Evolutionary conservation across 2,113 vertebrate genomes (phyloP), one percentile per base, ranked within the genome.

Genomic region (Crotalus viridis): DNA sequence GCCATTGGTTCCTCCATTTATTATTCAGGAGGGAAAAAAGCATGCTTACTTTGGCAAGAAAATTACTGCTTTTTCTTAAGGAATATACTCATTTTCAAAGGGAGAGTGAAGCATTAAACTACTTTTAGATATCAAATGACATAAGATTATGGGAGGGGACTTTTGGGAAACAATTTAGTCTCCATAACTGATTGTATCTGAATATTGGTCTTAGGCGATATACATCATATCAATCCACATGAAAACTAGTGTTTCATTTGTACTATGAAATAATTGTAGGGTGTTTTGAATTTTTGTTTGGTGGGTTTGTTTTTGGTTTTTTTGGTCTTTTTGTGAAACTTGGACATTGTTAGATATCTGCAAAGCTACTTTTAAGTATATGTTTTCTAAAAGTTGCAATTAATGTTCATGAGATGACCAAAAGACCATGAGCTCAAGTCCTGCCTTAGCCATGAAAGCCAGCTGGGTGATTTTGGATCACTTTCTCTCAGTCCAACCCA

Each of bases 101-200:
- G 33, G 39, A 54, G 85, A 91, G 52, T 26, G 88, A 28, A 39
- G 87, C 90, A 92, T 85, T 43, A 21, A 61, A 93, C 9, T 94
- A 94, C 48, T 94, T 55, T 91, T 95, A 85, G 13, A 21, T 85
- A 90, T 87, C 39, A 93, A 33, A 89, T 91, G 85, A 39, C 90
- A 69, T 26, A 10, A 48, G 88, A 86, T 88, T 92, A 24, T n/a
- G 8, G 87, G 64, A 87, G 26, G 85, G 26, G 89, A 89, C 88
- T 59, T 88, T 92, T 95, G 95, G 94, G 69, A 64, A 81, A 89
- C 69, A 92, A 92, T 93, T 94, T 94, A 85, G 33, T 95, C 48
- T 91, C 90, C 33, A 64, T 89, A 48, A 93, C 56, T 52, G 96
- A 24, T 1, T 91, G 54, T 43, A 92, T 86, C 89, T 93, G 19